These are phyloP conservation scores for Gobionotothen gibberifrons DNA, from an alignment of 2,797 vertebrate species.

Conservation along the genomic window DNA sequence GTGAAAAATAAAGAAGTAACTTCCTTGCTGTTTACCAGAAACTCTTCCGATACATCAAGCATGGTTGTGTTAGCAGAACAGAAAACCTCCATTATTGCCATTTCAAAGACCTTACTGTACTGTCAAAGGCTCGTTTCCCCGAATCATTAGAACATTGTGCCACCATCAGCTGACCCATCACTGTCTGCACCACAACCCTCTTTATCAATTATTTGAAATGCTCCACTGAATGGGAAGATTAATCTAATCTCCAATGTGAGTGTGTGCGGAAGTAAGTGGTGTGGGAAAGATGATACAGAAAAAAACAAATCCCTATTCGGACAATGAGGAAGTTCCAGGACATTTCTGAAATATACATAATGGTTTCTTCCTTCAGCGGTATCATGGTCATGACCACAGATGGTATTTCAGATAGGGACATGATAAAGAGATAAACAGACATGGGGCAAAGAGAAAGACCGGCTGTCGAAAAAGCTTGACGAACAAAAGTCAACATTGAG, in stretches of 20 bases:
- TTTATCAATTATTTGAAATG: slow-evolving; percentile 59
- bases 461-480: neutral
- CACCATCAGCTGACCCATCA: slow-evolving; percentile 31
- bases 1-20: neutral
- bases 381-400: slow-evolving; percentile 28
- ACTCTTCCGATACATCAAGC: slow-evolving; percentile 11
- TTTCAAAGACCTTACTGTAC: slow-evolving; percentile 49
- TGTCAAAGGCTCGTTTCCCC: slow-evolving; percentile 38
- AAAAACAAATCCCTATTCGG: slow-evolving; percentile 16
- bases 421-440: neutral
- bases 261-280: slow-evolving; percentile 4
- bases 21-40: slow-evolving; percentile 18
- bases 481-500: neutral
- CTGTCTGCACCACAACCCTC: slow-evolving; percentile 32
- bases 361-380: slow-evolving; percentile 21
- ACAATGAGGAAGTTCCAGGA: slow-evolving; percentile 27
- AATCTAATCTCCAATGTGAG: slow-evolving; percentile 38
- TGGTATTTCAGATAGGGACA: slow-evolving; percentile 16
- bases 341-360: slow-evolving; percentile 26
- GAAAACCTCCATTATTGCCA: slow-evolving; percentile 22
- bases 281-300: slow-evolving; percentile 29
- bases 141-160: slow-evolving; percentile 48
- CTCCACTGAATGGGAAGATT: slow-evolving; percentile 43
- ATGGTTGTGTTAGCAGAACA: slow-evolving; percentile 10
- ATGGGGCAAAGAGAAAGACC: neutral